phyloP scores from a whole-genome alignment of 1,140 invertebrate genomes.

The Trissolcus basalis region DNA sequence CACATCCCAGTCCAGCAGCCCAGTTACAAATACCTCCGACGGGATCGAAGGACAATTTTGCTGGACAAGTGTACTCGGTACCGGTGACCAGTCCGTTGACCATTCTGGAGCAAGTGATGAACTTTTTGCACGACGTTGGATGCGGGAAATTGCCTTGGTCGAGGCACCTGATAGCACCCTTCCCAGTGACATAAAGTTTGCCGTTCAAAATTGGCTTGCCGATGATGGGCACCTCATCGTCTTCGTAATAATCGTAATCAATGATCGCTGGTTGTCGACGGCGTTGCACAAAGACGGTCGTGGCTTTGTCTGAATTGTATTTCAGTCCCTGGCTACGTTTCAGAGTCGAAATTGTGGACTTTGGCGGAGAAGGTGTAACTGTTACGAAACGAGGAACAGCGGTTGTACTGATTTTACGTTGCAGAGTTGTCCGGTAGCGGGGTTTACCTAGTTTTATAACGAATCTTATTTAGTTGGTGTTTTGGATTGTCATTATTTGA shows the following conservation, averaged over 20 bases:
- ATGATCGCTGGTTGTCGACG: conserved; percentile 69
- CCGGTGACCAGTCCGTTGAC: conserved; percentile 85
- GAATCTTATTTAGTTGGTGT: conserved; percentile 11
- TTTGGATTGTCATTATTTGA: neutral
- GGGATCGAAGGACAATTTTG: conserved; percentile 88
- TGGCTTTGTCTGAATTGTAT: conserved; percentile 40
- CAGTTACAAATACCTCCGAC: conserved; percentile 93
- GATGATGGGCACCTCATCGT: conserved; percentile 77
- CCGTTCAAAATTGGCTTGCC: conserved; percentile 77
- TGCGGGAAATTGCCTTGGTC: conserved; percentile 93
- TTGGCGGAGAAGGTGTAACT: conserved; percentile 51
- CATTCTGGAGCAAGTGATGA: conserved; percentile 90
- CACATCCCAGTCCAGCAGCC: conserved; percentile 85
- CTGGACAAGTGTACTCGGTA: conserved; percentile 91
- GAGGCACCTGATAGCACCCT: conserved; percentile 83
- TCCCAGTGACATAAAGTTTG: conserved; percentile 78
- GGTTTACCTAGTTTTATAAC: conserved; percentile 66
- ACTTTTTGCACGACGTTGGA: conserved; percentile 90
- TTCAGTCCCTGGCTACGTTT: conserved; percentile 66
- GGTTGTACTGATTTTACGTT: conserved; percentile 73
- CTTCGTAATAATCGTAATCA: conserved; percentile 84
- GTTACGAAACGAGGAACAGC: conserved; percentile 70
- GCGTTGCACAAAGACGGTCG: conserved; percentile 41
- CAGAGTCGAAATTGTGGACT: conserved; percentile 51
- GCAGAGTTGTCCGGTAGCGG: conserved; percentile 70